Evolutionary conservation across 1,140 invertebrate genomes (phyloP), one percentile per base, ranked within the genome.

Genomic region (Bombus difficillimus): DNA sequence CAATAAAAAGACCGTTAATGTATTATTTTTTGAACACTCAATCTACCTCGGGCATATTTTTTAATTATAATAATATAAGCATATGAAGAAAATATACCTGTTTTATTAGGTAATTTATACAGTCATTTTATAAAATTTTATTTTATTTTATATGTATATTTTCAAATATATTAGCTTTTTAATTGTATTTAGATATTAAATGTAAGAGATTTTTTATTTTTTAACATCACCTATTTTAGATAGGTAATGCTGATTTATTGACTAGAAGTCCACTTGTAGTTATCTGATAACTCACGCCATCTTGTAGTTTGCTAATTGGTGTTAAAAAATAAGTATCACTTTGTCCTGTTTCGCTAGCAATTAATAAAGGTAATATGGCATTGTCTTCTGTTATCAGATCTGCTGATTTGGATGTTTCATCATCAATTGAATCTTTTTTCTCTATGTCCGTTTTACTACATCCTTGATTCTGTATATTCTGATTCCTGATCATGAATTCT

Each of bases 401-500:
- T 43, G 86, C 28, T 37, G 86, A 89, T 43, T 91, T 86, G n/a
- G 90, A 93, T 94, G 85, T 95, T 95, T 10, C 93, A 1, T 94
- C 94, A 64, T 79, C 72, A 71, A 95, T 95, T 69, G 94, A 92
- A 41, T 90, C 71, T 28, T 72, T 86, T n/a, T 77, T 73, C 1
- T 90, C 87, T 0, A 34, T n/a, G 2, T 91, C 90, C n/a, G 41
- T 34, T 76, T 85, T 74, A 94, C 86, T 47, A 95, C 95, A 81
- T 95, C 94, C 80, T 93, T 96, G 34, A 92, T 88, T 96, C 94
- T 96, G 90, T 93, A 95, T 82, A 94, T 94, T 82, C 94, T 96
- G 91, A 93, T 95, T 81, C 94, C 94, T 94, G 95, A 96, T 77
- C 92, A 96, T 74, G 94, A 95, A 94, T 94, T 97, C 97, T 43